Conservation (phyloP, 2,797 vertebrate genomes). For the Rhinichthys osculus region DNA sequence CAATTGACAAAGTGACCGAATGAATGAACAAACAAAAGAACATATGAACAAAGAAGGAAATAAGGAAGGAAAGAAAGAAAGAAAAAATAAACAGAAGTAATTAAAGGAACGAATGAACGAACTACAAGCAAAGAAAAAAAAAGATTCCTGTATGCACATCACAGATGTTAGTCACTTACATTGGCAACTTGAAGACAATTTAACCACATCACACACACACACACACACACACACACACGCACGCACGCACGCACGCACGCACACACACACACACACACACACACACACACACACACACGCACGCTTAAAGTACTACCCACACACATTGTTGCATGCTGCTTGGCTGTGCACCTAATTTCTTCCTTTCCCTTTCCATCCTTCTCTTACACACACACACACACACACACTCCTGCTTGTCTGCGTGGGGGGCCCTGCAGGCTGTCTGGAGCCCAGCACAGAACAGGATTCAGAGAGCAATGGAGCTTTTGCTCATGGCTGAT, state of each 20-base stretch:
- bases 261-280: constrained; percentile 28
- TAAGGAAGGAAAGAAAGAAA: not conserved
- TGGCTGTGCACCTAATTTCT: constrained; percentile 18
- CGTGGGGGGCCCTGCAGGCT: constrained; percentile 79
- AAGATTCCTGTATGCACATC: not conserved
- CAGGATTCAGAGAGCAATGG: constrained; percentile 66
- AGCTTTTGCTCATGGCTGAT: constrained; percentile 72
- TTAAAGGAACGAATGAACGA: not conserved
- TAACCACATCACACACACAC: not conserved
- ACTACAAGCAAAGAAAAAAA: not conserved
- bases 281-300: constrained; percentile 20
- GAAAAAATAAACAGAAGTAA: not conserved
- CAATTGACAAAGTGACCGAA: not conserved
- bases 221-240: not conserved
- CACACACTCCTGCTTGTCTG: constrained; percentile 75
- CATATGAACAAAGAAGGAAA: not conserved
- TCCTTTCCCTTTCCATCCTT: constrained; percentile 13
- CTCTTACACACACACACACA: constrained; percentile 7
- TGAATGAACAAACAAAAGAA: not conserved
- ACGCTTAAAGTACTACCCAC: constrained; percentile 37
- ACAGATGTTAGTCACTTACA: constrained; percentile 27
- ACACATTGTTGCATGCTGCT: constrained; percentile 33
- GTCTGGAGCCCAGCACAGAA: constrained; percentile 73
- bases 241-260: constrained; percentile 3
- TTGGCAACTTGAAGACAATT: constrained; percentile 16